phyloP scores from a whole-genome alignment of 1,140 invertebrate genomes.

The Hypsibius dujardini region DNA sequence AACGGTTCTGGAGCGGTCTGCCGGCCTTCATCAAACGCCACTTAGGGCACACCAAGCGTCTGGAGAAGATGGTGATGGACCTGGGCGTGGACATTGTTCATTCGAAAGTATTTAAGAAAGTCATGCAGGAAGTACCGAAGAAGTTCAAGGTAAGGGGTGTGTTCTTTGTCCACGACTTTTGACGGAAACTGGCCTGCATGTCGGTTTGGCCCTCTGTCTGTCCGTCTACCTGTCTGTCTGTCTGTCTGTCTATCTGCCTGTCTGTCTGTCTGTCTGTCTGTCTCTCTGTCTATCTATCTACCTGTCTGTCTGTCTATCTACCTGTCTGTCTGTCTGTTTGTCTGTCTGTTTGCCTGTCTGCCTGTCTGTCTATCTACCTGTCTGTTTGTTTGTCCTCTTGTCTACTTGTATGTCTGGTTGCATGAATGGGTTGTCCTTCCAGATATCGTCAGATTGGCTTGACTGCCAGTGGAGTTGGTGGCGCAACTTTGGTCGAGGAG shows the following conservation, averaged over 20 bases:
- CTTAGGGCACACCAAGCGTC: neutral
- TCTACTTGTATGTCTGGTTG: too few relatives aligned
- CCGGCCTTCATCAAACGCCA: neutral
- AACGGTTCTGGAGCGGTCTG: neutral
- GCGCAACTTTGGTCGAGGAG: neutral
- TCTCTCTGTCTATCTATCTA: too few relatives aligned
- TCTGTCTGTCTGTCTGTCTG: too few relatives aligned
- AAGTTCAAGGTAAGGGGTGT: neutral
- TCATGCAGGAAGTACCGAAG: neutral
- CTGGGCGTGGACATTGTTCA: neutral
- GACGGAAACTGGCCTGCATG: too few relatives aligned
- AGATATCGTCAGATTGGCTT: neutral
- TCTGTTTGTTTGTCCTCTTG: neutral
- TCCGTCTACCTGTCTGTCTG: too few relatives aligned
- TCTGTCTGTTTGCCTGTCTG: too few relatives aligned
- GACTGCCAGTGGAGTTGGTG: constrained; percentile 14
- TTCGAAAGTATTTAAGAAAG: neutral
- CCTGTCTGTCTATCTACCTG: too few relatives aligned
- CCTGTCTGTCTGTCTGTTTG: too few relatives aligned
- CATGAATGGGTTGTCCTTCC: neutral
- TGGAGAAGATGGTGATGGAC: neutral
- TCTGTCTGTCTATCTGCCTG: too few relatives aligned
- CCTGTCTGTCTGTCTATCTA: too few relatives aligned
- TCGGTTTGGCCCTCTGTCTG: too few relatives aligned
- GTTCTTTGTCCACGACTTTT: too few relatives aligned